Base-by-base conservation (phyloP, 2,113 vertebrate species). In the Marmota monax region DNA sequence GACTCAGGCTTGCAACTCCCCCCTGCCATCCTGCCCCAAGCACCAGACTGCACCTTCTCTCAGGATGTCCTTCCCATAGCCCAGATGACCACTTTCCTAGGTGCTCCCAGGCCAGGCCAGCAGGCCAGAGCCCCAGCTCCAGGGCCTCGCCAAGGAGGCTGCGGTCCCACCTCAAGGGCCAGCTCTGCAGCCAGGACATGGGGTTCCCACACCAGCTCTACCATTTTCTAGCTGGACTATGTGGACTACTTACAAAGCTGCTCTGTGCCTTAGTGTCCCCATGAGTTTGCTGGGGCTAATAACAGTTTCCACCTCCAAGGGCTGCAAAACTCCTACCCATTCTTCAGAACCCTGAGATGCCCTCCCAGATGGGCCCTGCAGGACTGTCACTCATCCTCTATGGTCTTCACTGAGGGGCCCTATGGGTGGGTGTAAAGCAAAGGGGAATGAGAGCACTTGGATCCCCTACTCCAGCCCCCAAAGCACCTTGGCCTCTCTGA, bases 231-330 rank as follows among this genome's bases (percentile, higher is more conserved):
- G 53, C 22, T n/a, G n/a, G 25, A 23, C 14, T 12, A 23, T 0
- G 4, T 0, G 39, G 37, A 17, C 67, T 27, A 5, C 3, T 77
- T 14, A n/a, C 51, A 25, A 56, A 67, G 61, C 27, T 3, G 51
- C 39, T 13, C 74, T 2, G 39, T 13, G 56, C 58, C 58, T 77
- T 45, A 12, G 22, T 65, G 88, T 92, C 48, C 42, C 53, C 20
- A 2, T 1, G 2, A 18, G 78, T 45, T 11, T 1, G 9, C 12
- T 4, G 1, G 32, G 34, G 32, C 7, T 23, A 22, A 42, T 16
- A 20, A 32, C 1, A n/a, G 37, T 16, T 8, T 17, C 10, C 10
- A 23, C 45, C 80, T 67, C 9, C 2, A 18, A 11, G 37, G 23
- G n/a, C 18, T 48, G 39, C 32, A 16, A 78, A 63, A 78, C 87